Conservation (phyloP, 2,113 vertebrate species). For the Syrmaticus mikado region DNA sequence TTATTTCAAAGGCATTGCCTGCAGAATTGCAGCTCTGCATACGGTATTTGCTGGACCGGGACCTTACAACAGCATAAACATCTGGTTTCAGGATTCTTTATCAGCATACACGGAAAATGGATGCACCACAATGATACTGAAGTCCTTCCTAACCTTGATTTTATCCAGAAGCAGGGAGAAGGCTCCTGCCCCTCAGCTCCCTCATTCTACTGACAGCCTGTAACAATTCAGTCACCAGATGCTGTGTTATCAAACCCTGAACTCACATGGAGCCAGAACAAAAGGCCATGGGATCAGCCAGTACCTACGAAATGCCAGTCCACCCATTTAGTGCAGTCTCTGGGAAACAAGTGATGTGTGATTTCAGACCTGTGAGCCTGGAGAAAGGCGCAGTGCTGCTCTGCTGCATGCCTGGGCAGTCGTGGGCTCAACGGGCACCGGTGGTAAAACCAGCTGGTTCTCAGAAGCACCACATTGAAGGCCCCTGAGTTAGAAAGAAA, state of each 20-base stretch:
- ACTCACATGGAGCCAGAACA: neutral
- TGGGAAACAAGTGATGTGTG: neutral
- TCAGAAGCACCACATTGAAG: constrained; percentile 63
- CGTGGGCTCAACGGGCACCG: constrained; percentile 48
- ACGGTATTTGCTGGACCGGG: neutral
- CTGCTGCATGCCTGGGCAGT: neutral
- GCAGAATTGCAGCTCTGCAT: neutral
- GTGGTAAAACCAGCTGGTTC: constrained; percentile 65
- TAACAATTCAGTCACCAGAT: neutral
- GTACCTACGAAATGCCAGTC: neutral
- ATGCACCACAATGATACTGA: neutral
- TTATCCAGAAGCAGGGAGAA: neutral
- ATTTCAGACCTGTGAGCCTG: constrained; percentile 79
- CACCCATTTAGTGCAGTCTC: neutral
- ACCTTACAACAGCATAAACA: neutral
- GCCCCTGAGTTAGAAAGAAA: constrained; percentile 73
- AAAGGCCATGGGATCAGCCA: neutral
- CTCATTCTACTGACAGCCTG: neutral
- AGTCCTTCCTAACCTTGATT: neutral
- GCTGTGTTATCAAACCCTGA: neutral
- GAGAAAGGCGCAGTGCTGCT: neutral
- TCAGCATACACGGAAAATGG: neutral
- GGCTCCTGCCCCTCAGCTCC: neutral
- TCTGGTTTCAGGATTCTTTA: neutral
- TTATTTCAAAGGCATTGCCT: neutral